Conservation (phyloP, 2,113 vertebrate genomes). For the Carassius auratus region DNA sequence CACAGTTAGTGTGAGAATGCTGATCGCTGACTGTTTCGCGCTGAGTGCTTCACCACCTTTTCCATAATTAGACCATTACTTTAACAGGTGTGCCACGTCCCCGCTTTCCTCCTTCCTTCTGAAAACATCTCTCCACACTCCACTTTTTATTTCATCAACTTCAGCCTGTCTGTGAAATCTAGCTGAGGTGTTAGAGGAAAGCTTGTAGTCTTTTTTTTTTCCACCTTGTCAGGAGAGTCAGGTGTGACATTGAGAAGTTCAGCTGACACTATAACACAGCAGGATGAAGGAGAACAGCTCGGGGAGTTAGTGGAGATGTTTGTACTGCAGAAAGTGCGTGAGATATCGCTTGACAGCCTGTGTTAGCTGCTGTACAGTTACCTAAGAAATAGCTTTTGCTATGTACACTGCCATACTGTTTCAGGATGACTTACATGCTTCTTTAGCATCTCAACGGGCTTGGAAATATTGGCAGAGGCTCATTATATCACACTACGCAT, state of each 20-base stretch:
- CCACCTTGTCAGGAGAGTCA: constrained; percentile 45
- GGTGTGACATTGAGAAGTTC: constrained; percentile 48
- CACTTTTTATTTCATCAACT: constrained; percentile 66
- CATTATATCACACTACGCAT: constrained; percentile 7
- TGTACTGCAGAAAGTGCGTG: constrained; percentile 29
- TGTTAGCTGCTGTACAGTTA: constrained; percentile 5
- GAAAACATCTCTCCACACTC: constrained; percentile 60
- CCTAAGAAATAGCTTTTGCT: neutral
- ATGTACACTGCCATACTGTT: neutral
- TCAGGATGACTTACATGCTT: neutral
- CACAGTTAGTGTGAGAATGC: constrained; percentile 75
- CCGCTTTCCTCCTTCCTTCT: constrained; percentile 53
- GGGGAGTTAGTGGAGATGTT: constrained; percentile 17
- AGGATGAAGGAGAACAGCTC: constrained; percentile 38
- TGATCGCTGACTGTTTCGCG: constrained; percentile 69
- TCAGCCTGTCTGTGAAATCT: constrained; percentile 52
- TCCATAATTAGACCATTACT: constrained; percentile 80
- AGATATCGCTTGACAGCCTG: constrained; percentile 32
- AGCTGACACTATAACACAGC: constrained; percentile 49
- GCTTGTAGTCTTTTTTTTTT: constrained; percentile 39
- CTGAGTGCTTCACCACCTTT: constrained; percentile 74
- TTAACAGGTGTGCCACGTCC: constrained; percentile 73
- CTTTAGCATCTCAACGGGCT: constrained; percentile 1
- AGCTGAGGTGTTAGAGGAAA: constrained; percentile 54
- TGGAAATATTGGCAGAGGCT: constrained; percentile 36